phyloP scores from a whole-genome alignment of 35 echinoderm and acorn worm genomes.

The Ophioderma brevispina region DNA sequence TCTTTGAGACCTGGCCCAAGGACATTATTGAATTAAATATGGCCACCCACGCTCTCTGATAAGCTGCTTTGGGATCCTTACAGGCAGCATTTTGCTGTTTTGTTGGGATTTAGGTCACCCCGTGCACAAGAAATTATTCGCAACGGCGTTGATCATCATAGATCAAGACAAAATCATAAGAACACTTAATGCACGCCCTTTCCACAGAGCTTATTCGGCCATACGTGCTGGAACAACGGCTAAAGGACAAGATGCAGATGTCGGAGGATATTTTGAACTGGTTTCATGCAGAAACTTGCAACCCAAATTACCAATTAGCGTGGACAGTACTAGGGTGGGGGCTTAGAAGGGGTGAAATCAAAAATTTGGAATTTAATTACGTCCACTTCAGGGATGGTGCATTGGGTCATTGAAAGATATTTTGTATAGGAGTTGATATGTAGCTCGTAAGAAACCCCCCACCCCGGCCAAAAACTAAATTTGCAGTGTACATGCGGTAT shows the following conservation, averaged over 20 bases:
- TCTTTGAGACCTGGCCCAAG: neutral
- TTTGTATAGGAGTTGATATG: too few species aligned
- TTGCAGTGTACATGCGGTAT: too few species aligned
- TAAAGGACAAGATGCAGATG: neutral
- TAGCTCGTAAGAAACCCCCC: too few species aligned
- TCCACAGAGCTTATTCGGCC: neutral
- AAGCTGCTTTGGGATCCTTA: neutral
- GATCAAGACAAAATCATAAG: neutral
- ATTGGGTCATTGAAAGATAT: too few species aligned
- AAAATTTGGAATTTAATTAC: too few species aligned
- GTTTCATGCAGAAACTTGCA: neutral
- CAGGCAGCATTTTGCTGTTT: neutral
- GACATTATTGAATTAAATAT: constrained; percentile 5
- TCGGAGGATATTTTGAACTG: neutral
- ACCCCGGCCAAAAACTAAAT: too few species aligned
- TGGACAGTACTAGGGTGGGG: too few species aligned
- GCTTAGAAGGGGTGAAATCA: too few species aligned
- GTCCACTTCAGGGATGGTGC: too few species aligned
- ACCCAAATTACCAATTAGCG: neutral
- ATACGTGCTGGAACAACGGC: too few species aligned
- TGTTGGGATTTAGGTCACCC: neutral
- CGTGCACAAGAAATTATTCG: neutral
- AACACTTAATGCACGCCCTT: neutral
- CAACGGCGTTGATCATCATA: neutral
- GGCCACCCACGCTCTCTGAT: neutral